Base-by-base conservation (phyloP, 2,797 vertebrate species). In the Ciconia nigra region DNA sequence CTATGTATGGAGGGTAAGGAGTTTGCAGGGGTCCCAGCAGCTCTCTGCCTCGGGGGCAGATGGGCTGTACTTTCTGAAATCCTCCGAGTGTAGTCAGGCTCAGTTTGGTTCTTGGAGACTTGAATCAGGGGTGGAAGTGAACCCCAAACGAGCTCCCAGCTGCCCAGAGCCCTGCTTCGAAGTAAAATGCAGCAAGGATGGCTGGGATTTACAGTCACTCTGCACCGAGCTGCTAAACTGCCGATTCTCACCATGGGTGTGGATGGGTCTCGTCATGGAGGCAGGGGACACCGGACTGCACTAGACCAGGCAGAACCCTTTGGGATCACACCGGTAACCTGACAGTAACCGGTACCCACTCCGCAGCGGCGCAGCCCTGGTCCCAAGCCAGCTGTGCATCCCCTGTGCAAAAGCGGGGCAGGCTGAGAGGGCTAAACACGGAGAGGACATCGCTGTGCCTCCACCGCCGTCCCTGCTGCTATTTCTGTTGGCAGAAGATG, bases 251-350 rank as follows among this genome's bases (percentile, higher is more conserved):
- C 25, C 28, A 1, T 15, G 22, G 29, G 2, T 47, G 4, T 41
- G 47, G 24, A 41, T 42, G 28, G 17, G 9, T 29, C 52, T 47
- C 28, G 6, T 69, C 25, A 4, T 2, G 1, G 55, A 83, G 41
- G 10, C 54, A 51, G 14, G 39, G 33, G 46, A 55, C 8, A 3
- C 51, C 4, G 5, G 29, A 35, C 58, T 5, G 0, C 0, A 0
- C 19, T 16, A 44, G n/a, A 74, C 25, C 9, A 3, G 39, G 9
- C 51, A 74, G 41, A 89, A 59, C 35, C 55, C 37, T 91, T 69
- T 2, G 5, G 55, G 55, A 54, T 80, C 19, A 2, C 0, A 0
- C 49, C 47, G 31, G 63, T 85, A 79, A 83, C 46, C 37, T 65
- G 70, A 37, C 3, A 2, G 54, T 69, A 62, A 49, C n/a, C 0